These are phyloP conservation scores for Mesorhabditis sp. DNA, from an alignment of 2,888 invertebrate genomes.

Conservation along the genomic window DNA sequence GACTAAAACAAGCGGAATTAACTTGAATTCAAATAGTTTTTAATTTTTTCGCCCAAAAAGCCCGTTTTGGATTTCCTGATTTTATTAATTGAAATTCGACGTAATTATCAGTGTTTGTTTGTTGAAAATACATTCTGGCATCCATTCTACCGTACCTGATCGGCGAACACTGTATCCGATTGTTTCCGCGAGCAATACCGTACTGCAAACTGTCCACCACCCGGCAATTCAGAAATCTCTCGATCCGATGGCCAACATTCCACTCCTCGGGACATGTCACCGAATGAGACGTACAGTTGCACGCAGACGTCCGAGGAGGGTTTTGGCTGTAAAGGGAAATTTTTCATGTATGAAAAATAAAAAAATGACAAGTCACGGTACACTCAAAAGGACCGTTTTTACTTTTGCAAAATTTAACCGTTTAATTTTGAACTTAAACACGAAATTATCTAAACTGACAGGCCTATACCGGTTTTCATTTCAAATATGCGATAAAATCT, in stretches of 20 bases:
- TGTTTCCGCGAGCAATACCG: conserved; percentile 28
- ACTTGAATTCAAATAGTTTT: too few relatives aligned
- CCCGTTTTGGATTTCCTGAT: too few relatives aligned
- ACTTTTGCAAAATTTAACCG: background rate
- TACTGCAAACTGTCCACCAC: conserved; percentile 28
- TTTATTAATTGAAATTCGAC: background rate
- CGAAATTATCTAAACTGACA: background rate
- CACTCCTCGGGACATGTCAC: conserved; percentile 32
- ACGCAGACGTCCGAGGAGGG: conserved; percentile 31
- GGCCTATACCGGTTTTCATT: too few relatives aligned
- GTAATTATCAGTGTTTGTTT: background rate
- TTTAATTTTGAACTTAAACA: background rate
- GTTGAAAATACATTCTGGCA: background rate
- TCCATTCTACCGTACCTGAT: conserved; percentile 10
- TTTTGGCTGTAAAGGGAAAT: conserved; percentile 22
- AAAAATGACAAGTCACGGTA: background rate
- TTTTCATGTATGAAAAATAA: background rate
- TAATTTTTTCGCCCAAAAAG: too few relatives aligned
- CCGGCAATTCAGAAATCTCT: conserved; percentile 20
- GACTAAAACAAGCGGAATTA: background rate
- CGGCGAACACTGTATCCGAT: conserved; percentile 22
- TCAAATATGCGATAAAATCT: too few relatives aligned
- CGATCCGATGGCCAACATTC: conserved; percentile 29
- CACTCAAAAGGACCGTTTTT: background rate
- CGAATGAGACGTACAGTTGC: conserved; percentile 26